A percentile compares a stretch with the other conserved stretches of the same genome.
Conservation (phyloP, 2,888 invertebrate species). For the Dynastes hyllus region DNA sequence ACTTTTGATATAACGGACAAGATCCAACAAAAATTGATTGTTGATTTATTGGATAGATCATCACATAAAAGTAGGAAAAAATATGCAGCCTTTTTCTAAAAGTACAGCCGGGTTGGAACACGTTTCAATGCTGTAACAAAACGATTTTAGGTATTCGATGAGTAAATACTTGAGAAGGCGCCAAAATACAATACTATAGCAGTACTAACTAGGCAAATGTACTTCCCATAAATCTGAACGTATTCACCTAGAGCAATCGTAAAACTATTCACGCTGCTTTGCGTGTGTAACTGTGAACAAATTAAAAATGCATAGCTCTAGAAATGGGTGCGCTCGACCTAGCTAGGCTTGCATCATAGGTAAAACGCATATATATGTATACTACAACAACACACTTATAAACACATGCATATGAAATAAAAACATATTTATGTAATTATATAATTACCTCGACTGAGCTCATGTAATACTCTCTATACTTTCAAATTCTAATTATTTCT, state of each 20-base stretch:
- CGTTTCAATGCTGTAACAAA: background rate
- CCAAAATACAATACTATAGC: too few relatives aligned
- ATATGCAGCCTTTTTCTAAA: too few relatives aligned
- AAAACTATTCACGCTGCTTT: conserved; percentile 30
- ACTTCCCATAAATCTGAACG: background rate
- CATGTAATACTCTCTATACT: conserved; percentile 35
- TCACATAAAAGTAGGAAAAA: background rate
- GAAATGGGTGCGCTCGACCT: conserved; percentile 41
- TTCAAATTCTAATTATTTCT: conserved; percentile 24
- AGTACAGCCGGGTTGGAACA: too few relatives aligned
- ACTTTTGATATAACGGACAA: too few relatives aligned
- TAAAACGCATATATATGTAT: background rate
- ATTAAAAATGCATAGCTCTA: conserved; percentile 44
- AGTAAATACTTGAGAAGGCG: too few relatives aligned
- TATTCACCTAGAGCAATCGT: conserved; percentile 1
- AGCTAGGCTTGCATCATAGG: conserved; percentile 40
- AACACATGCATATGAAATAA: conserved; percentile 13
- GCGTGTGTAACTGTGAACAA: conserved; percentile 40
- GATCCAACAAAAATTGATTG: too few relatives aligned
- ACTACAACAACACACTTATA: conserved; percentile 21
- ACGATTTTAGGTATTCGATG: too few relatives aligned
- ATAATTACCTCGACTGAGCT: conserved; percentile 8
- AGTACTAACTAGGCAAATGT: too few relatives aligned
- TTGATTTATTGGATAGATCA: background rate
- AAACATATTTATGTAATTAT: conserved; percentile 37